Evolutionary conservation across 2,113 vertebrate species (phyloP).

Genomic region (Xenopus tropicalis): DNA sequence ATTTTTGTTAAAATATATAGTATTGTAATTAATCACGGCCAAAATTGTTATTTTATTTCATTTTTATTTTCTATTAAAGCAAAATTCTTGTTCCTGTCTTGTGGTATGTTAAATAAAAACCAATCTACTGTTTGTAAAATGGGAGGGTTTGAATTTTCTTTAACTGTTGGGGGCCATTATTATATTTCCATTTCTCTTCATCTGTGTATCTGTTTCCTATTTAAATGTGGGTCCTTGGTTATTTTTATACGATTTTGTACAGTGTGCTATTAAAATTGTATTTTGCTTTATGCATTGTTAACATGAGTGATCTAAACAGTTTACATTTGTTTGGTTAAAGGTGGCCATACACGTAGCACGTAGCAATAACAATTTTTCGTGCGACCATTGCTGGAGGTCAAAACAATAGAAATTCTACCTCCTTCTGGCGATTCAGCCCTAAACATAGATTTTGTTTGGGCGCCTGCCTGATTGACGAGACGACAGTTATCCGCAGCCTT

Average conservation of each 20-base stretch:
- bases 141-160: background rate
- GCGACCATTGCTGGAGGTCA: no score
- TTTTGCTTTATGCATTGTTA: constrained; percentile 1
- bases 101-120: constrained; percentile 49
- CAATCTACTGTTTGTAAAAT: background rate
- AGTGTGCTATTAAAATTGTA: constrained; percentile 15
- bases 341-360: no score
- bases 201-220: background rate
- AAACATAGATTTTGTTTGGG: no score
- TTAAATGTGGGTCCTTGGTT: background rate
- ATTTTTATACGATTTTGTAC: constrained; percentile 2
- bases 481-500: no score
- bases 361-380: no score
- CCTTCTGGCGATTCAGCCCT: no score
- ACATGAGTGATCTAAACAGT: background rate
- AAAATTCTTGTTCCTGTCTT: constrained; percentile 64
- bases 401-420: no score
- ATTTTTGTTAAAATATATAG: constrained; percentile 76
- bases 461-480: no score
- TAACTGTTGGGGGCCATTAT: background rate
- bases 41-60: constrained; percentile 77
- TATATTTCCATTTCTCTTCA: no score
- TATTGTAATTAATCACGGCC: constrained; percentile 77
- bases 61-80: constrained; percentile 71
- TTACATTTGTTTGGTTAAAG: background rate